Evolutionary conservation across 2,888 invertebrate species (phyloP), one percentile per base, ranked within the genome.

Genomic region (Euspilapteryx auroguttella): DNA sequence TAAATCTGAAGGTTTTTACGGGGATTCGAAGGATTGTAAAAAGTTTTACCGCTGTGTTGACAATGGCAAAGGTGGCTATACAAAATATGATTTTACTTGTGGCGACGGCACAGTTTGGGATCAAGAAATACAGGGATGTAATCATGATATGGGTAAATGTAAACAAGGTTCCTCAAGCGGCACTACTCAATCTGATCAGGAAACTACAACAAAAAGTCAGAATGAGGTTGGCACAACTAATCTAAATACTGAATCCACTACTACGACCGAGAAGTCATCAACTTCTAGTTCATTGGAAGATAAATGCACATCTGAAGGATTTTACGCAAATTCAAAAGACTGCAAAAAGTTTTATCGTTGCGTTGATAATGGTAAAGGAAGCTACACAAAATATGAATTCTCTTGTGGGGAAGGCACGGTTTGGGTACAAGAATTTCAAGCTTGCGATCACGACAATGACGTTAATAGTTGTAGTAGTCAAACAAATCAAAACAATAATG

Each of bases 11-110:
- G 42, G 42, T 28, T 42, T 39, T 29, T 34, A 31, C 24, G 32
- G 28, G 14, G 24, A 35, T 23, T 25, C 23, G 5, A 26, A 31
- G 27, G 29, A 31, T 32, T 86, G 86, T 41, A 73, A 71, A 14
- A 83, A 81, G 44, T 86, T 86, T 51, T 83, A 85, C 44, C 78
- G 86, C 22, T 87, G 87, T 45, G 83, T 83, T 1, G 58, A 77
- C 33, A 78, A 81, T 42, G 81, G 80, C 21, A 79, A 79, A 32
- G 80, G 79, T 10, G 76, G 78, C 11, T 81, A 63, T 28, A 76
- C 63, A 2, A 79, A 79, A 49, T 82, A 81, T 40, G 79, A 84
- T 10, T 87, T 82, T 40, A 61, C 56, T 20, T 87, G 86, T 42
- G 84, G 79, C 1, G 78, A 82, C 26, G 86, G 84, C 12, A 82